Evolutionary conservation across 2,888 invertebrate genomes (phyloP).

Genomic region (Andrena marginata): DNA sequence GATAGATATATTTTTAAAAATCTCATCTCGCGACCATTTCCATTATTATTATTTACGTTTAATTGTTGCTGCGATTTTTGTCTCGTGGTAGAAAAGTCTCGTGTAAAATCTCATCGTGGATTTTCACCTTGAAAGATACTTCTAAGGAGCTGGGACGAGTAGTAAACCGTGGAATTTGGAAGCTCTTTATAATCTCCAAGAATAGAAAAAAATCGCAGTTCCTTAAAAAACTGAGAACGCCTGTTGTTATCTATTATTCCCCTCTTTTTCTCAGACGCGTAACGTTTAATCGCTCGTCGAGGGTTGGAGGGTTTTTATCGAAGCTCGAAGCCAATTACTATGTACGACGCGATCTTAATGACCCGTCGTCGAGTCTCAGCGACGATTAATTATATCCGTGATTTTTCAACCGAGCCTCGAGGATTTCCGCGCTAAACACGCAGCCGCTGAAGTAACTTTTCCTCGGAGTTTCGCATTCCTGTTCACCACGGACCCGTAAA

Average conservation of each 20-base stretch:
- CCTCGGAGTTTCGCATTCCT: neutral
- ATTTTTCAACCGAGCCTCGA: conserved; percentile 14
- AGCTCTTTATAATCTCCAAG: no score
- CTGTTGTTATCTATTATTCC: neutral
- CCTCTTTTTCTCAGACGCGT: neutral
- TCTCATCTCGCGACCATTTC: no score
- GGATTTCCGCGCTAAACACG: conserved; percentile 10
- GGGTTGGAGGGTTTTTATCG: conserved; percentile 5
- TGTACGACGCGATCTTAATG: conserved; percentile 8
- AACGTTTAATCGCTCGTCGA: neutral
- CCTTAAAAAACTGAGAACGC: neutral
- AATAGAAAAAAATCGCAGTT: neutral
- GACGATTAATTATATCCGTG: conserved; percentile 18
- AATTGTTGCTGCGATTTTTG: no score
- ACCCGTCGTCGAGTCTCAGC: conserved; percentile 10
- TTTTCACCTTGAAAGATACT: no score
- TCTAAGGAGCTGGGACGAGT: no score
- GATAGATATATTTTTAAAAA: no score
- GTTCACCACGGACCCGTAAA: neutral
- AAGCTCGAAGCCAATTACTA: conserved; percentile 11
- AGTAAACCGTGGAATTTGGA: no score
- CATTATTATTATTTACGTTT: no score
- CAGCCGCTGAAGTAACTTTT: conserved; percentile 5
- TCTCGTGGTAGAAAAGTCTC: no score
- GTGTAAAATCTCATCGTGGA: no score